Percentiles rank a stretch among this genome's conserved stretches.
Conservation (phyloP, 92 coral and sea anemone genomes). For the Zoanthus sansibaricus region DNA sequence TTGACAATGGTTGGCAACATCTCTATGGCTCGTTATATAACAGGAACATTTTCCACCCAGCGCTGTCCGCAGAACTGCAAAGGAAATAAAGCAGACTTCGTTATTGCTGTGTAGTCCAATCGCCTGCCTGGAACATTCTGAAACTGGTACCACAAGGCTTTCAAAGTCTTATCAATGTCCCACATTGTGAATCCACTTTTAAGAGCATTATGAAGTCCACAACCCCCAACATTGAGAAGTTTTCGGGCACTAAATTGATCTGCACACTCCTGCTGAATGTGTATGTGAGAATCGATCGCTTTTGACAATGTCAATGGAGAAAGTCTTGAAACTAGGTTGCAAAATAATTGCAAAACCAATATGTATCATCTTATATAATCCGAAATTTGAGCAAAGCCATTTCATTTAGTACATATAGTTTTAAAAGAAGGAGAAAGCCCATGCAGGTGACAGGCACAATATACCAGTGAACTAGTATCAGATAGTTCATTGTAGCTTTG, state of each 20-base stretch:
- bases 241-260: neutral
- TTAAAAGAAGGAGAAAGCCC: no score
- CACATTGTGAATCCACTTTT: slow-evolving; percentile 2
- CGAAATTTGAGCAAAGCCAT: no score
- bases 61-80: neutral
- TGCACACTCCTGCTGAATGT: neutral
- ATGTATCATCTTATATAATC: no score
- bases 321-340: no score
- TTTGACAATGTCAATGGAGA: neutral
- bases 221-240: neutral
- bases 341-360: no score
- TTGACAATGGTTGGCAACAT: neutral
- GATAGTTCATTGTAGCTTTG: no score
- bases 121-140: slow-evolving; percentile 4
- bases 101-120: neutral
- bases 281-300: slow-evolving; percentile 1
- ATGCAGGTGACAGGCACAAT: no score
- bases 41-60: neutral
- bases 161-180: neutral
- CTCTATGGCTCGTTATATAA: neutral
- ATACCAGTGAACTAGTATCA: no score
- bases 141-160: neutral
- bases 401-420: no score
- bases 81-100: neutral
- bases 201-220: neutral